Evolutionary conservation across 2,113 vertebrate genomes (phyloP), one percentile per base, ranked within the genome.

Genomic region (Dolichallabes microphthalmus): DNA sequence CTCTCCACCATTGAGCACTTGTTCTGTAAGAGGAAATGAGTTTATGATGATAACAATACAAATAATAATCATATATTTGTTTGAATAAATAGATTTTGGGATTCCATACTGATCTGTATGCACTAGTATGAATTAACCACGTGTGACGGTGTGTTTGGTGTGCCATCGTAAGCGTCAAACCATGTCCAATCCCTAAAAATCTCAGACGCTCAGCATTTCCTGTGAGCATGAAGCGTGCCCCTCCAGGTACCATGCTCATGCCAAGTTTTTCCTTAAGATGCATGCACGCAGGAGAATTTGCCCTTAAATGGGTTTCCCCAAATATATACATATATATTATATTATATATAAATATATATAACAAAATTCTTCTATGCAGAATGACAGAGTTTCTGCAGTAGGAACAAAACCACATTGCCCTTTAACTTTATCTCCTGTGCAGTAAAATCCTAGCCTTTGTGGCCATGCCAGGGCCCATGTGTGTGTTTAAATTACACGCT

Each of bases 391-490:
- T 77, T 84, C 61, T 77, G 61, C 30, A 35, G 73, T 39, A 82
- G 80, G 79, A 86, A 82, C 85, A 75, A 75, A 86, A 86, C 27
- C 85, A 66, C 85, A 39, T 61, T 86, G 85, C 57, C 85, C 85
- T 86, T 82, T 82, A 82, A 55, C 85, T 82, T 83, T 82, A 82
- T 86, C 79, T 86, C 64, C 81, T 53, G 58, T 39, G 35, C 52
- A 80, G 82, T 76, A 88, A 82, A 84, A 88, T 71, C 83, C 85
- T 73, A 82, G 69, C 19, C 78, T 87, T 82, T 87, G 86, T 87
- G 84, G 55, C 32, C 53, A 66, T 85, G 85, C 71, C 78, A 86
- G 75, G 68, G 85, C 78, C 79, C 60, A 68, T 86, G 82, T 83
- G 82, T 82, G 81, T 83, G 52, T 82, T 68, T 88, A 84, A 83